phyloP scores from a whole-genome alignment of 2,888 invertebrate species.

The Clusia tigrina region DNA sequence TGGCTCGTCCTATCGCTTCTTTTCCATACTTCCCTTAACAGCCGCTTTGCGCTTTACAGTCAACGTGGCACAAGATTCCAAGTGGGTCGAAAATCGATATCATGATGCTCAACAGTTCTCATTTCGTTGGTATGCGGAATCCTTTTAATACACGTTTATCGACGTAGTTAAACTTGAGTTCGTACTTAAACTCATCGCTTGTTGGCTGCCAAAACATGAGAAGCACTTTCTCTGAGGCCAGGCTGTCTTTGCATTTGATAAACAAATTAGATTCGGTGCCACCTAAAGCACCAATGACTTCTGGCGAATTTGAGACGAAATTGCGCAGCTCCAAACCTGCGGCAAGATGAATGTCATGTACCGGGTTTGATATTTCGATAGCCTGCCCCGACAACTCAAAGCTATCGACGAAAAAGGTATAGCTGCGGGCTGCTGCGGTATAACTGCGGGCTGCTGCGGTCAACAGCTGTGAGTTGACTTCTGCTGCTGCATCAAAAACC shows the following conservation, averaged over 20 bases:
- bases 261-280: not conserved
- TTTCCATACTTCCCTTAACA: constrained; percentile 20
- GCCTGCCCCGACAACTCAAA: constrained; percentile 12
- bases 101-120: not conserved
- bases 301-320: constrained; percentile 18
- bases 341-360: constrained; percentile 18
- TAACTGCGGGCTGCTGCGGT: constrained; percentile 14
- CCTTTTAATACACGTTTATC: not conserved
- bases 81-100: constrained; percentile 8
- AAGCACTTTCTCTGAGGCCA: constrained; percentile 20
- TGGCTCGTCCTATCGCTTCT: constrained; percentile 17
- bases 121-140: not conserved
- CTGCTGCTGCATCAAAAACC: not conserved
- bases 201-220: not conserved
- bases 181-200: not conserved
- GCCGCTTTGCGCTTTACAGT: constrained; percentile 9
- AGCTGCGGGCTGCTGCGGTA: constrained; percentile 15
- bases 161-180: constrained; percentile 16
- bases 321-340: constrained; percentile 21
- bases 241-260: not conserved
- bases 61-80: constrained; percentile 17
- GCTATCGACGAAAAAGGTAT: constrained; percentile 28
- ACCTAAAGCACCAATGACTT: too few relatives aligned
- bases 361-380: constrained; percentile 17
- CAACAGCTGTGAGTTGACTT: constrained; percentile 5